A percentile compares a stretch with the other conserved stretches of the same genome.
Evolutionary conservation across 1,140 invertebrate species (phyloP).

Genomic region (Notospermus geniculatus): DNA sequence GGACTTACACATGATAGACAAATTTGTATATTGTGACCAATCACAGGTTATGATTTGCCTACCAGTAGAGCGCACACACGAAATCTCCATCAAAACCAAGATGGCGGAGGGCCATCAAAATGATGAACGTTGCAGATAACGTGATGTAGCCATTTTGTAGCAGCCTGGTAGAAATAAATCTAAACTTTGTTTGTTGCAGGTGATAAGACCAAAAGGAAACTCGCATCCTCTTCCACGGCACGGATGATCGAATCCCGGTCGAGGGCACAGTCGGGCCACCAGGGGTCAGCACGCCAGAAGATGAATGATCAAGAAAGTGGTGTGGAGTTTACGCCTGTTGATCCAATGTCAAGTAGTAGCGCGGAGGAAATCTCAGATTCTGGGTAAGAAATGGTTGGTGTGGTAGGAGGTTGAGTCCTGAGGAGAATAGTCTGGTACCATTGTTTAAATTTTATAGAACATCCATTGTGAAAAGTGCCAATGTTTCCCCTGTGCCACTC

Average conservation of each 20-base stretch:
- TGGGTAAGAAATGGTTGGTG: background rate
- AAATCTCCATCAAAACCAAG: no score
- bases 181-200: no score
- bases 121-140: no score
- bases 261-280: background rate
- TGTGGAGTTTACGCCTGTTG: conserved; percentile 4
- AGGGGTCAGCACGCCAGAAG: background rate
- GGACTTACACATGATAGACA: no score
- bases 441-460: no score
- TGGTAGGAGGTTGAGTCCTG: background rate
- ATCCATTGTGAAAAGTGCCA: no score
- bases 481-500: background rate
- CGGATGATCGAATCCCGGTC: background rate
- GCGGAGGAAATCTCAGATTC: conserved; percentile 10
- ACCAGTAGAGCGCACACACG: no score
- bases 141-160: no score
- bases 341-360: conserved; percentile 20
- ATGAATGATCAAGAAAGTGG: conserved; percentile 10
- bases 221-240: background rate
- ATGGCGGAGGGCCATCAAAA: background rate
- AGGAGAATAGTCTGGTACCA: no score
- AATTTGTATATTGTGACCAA: no score
- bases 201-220: background rate
- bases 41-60: no score
- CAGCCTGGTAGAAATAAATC: no score